phyloP scores from a whole-genome alignment of 2,797 vertebrate genomes.

The Arctocebus calabarensis region DNA sequence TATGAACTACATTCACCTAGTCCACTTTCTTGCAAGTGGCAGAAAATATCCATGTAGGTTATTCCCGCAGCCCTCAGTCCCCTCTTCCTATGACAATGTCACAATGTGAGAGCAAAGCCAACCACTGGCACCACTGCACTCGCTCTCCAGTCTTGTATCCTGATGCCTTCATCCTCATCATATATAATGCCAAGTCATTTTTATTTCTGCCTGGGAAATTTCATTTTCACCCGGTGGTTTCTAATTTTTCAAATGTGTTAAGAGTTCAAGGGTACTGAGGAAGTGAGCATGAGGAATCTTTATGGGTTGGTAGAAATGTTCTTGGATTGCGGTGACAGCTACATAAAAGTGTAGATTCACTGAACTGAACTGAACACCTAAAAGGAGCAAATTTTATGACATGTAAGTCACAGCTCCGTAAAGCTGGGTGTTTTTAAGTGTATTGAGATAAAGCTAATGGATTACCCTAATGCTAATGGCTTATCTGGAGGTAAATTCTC shows the following conservation, averaged over 20 bases:
- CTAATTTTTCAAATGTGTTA: conserved; percentile 35
- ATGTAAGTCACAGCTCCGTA: conserved; percentile 21
- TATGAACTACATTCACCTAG: neutral
- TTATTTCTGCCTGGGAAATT: conserved; percentile 25
- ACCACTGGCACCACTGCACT: neutral
- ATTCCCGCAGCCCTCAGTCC: neutral
- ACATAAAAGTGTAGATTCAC: neutral
- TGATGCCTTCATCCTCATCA: neutral
- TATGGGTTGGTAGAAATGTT: neutral
- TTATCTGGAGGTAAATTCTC: neutral
- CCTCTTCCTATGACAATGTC: neutral
- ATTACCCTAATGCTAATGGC: neutral
- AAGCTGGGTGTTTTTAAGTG: neutral
- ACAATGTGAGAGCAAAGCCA: neutral
- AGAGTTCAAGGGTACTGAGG: neutral
- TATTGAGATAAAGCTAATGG: neutral
- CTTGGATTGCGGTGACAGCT: neutral
- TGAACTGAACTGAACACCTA: conserved; percentile 5
- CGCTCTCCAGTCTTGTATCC: neutral
- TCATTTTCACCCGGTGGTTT: conserved; percentile 5
- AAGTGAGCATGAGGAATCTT: neutral
- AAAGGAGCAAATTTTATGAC: neutral
- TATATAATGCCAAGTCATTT: neutral
- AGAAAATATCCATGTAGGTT: neutral
- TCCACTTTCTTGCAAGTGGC: neutral